Evolutionary conservation across 2,888 invertebrate species (phyloP), one percentile per base, ranked within the genome.

Genomic region (Macrophya alboannulata): DNA sequence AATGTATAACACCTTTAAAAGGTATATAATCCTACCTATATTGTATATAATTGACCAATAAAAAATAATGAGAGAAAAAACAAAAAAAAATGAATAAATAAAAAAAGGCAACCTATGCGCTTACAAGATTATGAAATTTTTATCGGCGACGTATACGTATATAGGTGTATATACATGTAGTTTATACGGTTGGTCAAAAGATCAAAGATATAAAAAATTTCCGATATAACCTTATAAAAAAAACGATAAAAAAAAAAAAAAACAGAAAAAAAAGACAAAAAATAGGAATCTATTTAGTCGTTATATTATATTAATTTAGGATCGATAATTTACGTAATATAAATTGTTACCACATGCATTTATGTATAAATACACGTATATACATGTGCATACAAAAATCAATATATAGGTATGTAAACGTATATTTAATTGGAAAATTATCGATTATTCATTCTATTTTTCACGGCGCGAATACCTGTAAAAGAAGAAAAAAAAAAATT

Each of bases 161-260:
- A 31, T 31, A n/a, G n/a, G n/a, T n/a, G n/a, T n/a, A 31, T 31
- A 31, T 31, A 3, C 3, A 31, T 31, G 31, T 31, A 17, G 62
- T 62, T 9, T 55, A 21, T 10, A 31, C 21, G 37, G 68, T 37
- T 68, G 37, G 37, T 68, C 37, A 68, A 68, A 37, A 68, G 68
- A 37, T 68, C 68, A 68, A 68, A 37, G 68, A 37, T 68, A 25
- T 37, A 48, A 68, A 68, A 68, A 37, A 37, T 68, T 2, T 68
- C 25, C 8, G 31, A 31, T 31, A 68, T 37, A 68, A 17, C 17
- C 31, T 68, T 31, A 68, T 37, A 37, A 37, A 3, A 37, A 3
- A 37, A 68, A 68, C 37, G 31, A 62, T 62, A 15, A 6, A 17
- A 25, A 15, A 31, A 2, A 31, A 31, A 1, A 31, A 31, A 31